phyloP scores from a whole-genome alignment of 2,113 vertebrate genomes.

The Mugil cephalus region DNA sequence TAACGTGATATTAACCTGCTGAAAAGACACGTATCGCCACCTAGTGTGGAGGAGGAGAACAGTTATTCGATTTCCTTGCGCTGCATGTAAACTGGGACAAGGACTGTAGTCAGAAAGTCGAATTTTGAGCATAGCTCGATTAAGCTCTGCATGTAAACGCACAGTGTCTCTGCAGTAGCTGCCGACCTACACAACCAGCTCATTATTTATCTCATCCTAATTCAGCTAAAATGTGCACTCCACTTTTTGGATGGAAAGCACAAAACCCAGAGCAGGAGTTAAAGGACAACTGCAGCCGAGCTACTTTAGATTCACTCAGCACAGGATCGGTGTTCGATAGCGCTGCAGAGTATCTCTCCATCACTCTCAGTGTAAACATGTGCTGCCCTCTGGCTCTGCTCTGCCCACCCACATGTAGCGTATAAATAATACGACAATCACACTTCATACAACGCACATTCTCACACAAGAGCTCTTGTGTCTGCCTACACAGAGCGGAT shows the following conservation, averaged over 20 bases:
- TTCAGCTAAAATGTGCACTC: neutral
- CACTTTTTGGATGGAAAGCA: too few species aligned
- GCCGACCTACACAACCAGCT: neutral
- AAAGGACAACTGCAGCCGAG: neutral
- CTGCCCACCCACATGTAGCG: conserved; percentile 54
- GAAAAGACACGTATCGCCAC: too few species aligned
- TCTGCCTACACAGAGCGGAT: conserved; percentile 41
- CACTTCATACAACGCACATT: conserved; percentile 25
- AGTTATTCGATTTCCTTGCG: too few species aligned
- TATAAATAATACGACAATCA: conserved; percentile 63
- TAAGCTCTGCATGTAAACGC: too few species aligned
- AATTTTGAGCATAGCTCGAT: too few species aligned
- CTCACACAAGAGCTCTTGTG: conserved; percentile 38
- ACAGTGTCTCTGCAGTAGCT: too few species aligned
- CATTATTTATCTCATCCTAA: neutral
- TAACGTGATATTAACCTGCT: too few species aligned
- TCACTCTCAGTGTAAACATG: conserved; percentile 29
- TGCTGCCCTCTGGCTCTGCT: conserved; percentile 48
- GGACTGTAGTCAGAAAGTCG: too few species aligned
- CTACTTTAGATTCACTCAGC: conserved; percentile 28
- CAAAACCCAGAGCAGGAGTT: neutral
- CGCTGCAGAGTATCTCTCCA: conserved; percentile 30
- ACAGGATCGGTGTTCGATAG: conserved; percentile 16
- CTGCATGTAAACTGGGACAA: too few species aligned
- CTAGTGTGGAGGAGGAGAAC: too few species aligned